Percentiles rank a stretch among this genome's conserved stretches.
Evolutionary conservation across 1,140 invertebrate genomes (phyloP).

Genomic region (Temnothorax nylanderi): DNA sequence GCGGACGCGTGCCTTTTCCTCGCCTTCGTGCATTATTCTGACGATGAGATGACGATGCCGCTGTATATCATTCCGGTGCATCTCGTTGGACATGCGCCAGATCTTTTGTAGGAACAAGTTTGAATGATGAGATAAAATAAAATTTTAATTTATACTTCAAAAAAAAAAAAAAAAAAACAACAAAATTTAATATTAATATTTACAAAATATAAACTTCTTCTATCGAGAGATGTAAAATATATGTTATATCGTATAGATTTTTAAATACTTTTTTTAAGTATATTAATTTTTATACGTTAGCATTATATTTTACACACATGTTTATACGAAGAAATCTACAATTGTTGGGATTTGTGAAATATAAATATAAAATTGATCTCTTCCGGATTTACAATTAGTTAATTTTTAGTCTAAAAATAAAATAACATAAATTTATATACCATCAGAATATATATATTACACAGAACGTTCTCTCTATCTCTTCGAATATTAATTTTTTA

Average conservation of each 20-base stretch:
- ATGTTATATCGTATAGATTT: no score
- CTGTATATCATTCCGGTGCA: constrained; percentile 3
- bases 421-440: not conserved
- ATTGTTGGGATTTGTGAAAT: not conserved
- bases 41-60: constrained; percentile 12
- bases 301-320: not conserved
- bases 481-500: not conserved
- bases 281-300: not conserved
- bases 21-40: not conserved
- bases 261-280: not conserved
- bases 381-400: not conserved
- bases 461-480: not conserved
- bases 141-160: not conserved
- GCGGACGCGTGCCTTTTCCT: constrained; percentile 7
- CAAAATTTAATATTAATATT: no score
- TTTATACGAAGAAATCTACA: not conserved
- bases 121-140: not conserved
- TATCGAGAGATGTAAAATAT: no score
- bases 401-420: not conserved
- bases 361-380: not conserved
- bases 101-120: not conserved
- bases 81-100: not conserved
- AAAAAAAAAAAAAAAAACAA: no score
- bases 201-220: no score
- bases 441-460: not conserved